phyloP scores from a whole-genome alignment of 1,140 invertebrate genomes.

The Pseudoatta argentina region DNA sequence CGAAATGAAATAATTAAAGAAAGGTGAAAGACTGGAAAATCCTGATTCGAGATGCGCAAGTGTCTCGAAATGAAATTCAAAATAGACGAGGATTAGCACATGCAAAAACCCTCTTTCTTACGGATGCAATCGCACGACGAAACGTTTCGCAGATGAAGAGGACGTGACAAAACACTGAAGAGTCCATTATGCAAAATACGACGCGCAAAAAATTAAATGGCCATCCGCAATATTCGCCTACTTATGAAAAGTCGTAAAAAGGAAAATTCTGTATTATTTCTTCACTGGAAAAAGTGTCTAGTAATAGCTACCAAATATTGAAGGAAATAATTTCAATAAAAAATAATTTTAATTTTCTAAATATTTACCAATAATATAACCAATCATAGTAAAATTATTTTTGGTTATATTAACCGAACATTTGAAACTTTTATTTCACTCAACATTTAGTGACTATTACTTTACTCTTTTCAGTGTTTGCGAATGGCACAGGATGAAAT shows the following conservation, averaged over 20 bases:
- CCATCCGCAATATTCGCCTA: not conserved
- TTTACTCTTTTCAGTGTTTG: no score
- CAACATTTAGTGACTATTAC: no score
- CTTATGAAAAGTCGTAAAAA: not conserved
- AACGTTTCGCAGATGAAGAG: not conserved
- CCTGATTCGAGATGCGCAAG: slow-evolving; percentile 33
- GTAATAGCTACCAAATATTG: no score
- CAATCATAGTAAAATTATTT: no score
- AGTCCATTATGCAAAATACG: slow-evolving; percentile 56
- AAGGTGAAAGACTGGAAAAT: not conserved
- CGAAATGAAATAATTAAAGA: slow-evolving; percentile 39
- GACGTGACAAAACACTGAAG: slow-evolving; percentile 7
- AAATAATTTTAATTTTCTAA: no score
- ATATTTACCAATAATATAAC: no score
- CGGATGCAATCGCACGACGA: not conserved
- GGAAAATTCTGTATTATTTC: slow-evolving; percentile 15
- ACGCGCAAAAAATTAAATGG: slow-evolving; percentile 46
- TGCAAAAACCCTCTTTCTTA: slow-evolving; percentile 17
- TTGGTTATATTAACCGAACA: no score
- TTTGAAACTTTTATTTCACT: no score
- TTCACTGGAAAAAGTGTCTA: not conserved
- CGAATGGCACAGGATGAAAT: no score
- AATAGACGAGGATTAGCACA: slow-evolving; percentile 48
- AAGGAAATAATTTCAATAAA: no score
- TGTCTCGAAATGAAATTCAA: slow-evolving; percentile 56